These are phyloP conservation scores for Ginglymostoma cirratum DNA, from an alignment of 2,113 vertebrate species.

Conservation along the genomic window DNA sequence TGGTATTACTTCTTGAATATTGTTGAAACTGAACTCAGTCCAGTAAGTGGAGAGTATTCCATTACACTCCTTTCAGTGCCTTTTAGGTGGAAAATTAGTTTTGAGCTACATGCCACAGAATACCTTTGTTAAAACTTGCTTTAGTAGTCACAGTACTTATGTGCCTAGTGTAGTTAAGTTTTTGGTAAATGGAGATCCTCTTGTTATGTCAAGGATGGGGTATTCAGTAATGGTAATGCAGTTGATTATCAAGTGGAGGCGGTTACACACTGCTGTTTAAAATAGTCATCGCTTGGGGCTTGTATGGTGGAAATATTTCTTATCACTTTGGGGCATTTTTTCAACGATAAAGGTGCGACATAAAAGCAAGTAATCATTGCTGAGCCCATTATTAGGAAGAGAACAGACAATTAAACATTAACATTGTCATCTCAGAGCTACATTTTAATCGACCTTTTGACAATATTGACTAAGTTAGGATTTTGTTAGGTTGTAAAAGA, in stretches of 20 bases:
- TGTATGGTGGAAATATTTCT: not conserved
- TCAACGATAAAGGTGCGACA: not conserved
- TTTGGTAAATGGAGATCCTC: not conserved
- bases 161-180: not conserved
- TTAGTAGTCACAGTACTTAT: not conserved
- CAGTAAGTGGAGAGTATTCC: not conserved
- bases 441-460: not conserved
- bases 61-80: not conserved
- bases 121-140: not conserved
- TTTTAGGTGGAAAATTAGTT: not conserved
- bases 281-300: not conserved
- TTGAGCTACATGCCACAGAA: not conserved
- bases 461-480: not conserved
- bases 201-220: not conserved
- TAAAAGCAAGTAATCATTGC: not conserved
- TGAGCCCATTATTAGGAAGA: constrained; percentile 7
- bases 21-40: not conserved
- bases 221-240: not conserved
- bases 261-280: not conserved
- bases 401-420: not conserved
- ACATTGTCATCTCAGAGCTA: not conserved
- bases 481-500: no score
- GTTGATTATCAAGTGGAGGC: not conserved
- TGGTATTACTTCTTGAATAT: not conserved
- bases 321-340: not conserved